Percentiles rank a stretch among this genome's conserved stretches.
Evolutionary conservation across 2,888 invertebrate species (phyloP).

Genomic region (Drosophila stalkeri): DNA sequence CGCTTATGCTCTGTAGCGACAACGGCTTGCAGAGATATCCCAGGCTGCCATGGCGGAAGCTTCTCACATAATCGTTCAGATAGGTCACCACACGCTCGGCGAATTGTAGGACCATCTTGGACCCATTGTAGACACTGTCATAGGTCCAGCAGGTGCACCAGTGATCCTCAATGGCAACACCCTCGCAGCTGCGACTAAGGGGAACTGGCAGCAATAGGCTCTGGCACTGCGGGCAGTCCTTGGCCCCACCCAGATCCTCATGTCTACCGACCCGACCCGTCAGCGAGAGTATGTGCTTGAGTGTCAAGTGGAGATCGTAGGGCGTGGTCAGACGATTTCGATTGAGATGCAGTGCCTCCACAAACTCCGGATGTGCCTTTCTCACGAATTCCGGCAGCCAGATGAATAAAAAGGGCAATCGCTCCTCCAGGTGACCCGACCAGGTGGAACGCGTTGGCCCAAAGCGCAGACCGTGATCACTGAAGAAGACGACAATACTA

Average conservation of each 20-base stretch:
- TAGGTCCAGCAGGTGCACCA: slow-evolving; percentile 92
- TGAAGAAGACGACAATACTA: slow-evolving; percentile 90
- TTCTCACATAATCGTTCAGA: slow-evolving; percentile 80
- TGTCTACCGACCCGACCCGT: slow-evolving; percentile 85
- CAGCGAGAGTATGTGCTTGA: slow-evolving; percentile 88
- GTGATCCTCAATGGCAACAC: slow-evolving; percentile 89
- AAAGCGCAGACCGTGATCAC: slow-evolving; percentile 92
- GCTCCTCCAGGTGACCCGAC: slow-evolving; percentile 92
- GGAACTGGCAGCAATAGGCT: slow-evolving; percentile 88
- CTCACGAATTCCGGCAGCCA: slow-evolving; percentile 89
- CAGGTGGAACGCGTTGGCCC: slow-evolving; percentile 89
- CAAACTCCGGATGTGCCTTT: slow-evolving; percentile 86
- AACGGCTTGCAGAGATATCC: slow-evolving; percentile 86
- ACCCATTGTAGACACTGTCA: slow-evolving; percentile 83
- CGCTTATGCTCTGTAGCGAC: slow-evolving; percentile 86
- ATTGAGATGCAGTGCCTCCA: slow-evolving; percentile 87
- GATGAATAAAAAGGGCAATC: slow-evolving; percentile 90
- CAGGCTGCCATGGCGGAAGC: slow-evolving; percentile 78
- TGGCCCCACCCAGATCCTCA: slow-evolving; percentile 59
- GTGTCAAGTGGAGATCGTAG: slow-evolving; percentile 90
- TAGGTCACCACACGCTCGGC: slow-evolving; percentile 83
- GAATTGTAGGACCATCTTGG: slow-evolving; percentile 86
- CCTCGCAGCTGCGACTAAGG: slow-evolving; percentile 88
- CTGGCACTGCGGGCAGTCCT: slow-evolving; percentile 88
- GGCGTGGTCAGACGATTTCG: slow-evolving; percentile 90